Evolutionary conservation across 2,888 invertebrate species (phyloP).

Genomic region (Caenorhabditis sp.): DNA sequence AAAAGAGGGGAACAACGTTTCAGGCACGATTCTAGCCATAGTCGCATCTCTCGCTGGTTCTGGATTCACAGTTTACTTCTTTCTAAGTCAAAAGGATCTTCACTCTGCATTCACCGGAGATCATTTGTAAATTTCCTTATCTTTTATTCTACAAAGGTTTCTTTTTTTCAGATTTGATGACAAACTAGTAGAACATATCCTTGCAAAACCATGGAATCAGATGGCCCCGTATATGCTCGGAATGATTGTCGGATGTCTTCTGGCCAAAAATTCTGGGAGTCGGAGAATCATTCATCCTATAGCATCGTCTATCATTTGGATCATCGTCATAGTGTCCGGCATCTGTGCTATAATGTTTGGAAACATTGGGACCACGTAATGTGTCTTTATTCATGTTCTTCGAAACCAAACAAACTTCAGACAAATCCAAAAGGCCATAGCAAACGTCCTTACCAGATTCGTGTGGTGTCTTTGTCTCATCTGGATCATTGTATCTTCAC

Average conservation of each 20-base stretch:
- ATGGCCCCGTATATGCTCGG: slow-evolving; percentile 42
- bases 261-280: slow-evolving; percentile 21
- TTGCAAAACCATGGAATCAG: slow-evolving; percentile 54
- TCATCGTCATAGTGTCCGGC: not conserved
- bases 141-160: not conserved
- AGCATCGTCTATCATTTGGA: slow-evolving; percentile 21
- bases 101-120: slow-evolving; percentile 40
- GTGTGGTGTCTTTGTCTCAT: slow-evolving; percentile 84
- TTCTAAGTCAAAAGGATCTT: not conserved
- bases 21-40: slow-evolving; percentile 18
- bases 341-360: slow-evolving; percentile 19
- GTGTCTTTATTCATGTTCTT: not conserved
- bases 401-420: slow-evolving; percentile 10
- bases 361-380: slow-evolving; percentile 10
- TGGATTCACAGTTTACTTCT: slow-evolving; percentile 10
- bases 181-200: slow-evolving; percentile 30
- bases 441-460: slow-evolving; percentile 75
- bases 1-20: not conserved
- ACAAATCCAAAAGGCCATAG: slow-evolving; percentile 16
- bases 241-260: slow-evolving; percentile 39
- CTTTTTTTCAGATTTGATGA: slow-evolving; percentile 34
- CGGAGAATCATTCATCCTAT: slow-evolving; percentile 30
- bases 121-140: slow-evolving; percentile 8
- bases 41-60: slow-evolving; percentile 13
- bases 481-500: slow-evolving; percentile 84